Percentiles rank a stretch among this genome's conserved stretches.
Conservation (phyloP, 2,888 invertebrate genomes). For the Mechanitis mazaeus region DNA sequence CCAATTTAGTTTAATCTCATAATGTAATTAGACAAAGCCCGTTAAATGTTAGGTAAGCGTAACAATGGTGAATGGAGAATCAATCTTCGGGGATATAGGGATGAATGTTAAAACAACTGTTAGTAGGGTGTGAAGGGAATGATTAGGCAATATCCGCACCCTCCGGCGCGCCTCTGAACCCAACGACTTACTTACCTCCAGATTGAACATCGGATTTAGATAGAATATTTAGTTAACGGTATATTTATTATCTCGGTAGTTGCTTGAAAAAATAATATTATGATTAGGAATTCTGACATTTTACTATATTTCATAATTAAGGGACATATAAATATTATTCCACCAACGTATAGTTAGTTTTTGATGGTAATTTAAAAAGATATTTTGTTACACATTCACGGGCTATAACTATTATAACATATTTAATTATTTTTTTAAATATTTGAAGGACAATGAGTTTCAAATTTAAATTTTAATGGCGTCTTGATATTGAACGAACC, state of each 20-base stretch:
- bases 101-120: slow-evolving; percentile 75
- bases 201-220: slow-evolving; percentile 65
- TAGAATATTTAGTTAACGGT: slow-evolving; percentile 44
- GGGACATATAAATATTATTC: too few species aligned
- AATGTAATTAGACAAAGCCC: slow-evolving; percentile 33
- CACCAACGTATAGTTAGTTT: too few species aligned
- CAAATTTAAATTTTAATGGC: slow-evolving; percentile 45
- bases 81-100: slow-evolving; percentile 58
- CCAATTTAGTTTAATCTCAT: slow-evolving; percentile 14
- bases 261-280: too few species aligned
- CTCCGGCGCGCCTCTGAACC: slow-evolving; percentile 56
- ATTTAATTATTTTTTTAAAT: too few species aligned
- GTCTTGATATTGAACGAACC: slow-evolving; percentile 39
- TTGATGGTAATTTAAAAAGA: too few species aligned
- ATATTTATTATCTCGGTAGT: slow-evolving; percentile 1
- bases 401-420: too few species aligned
- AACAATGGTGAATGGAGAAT: slow-evolving; percentile 64
- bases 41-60: slow-evolving; percentile 41
- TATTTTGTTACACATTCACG: too few species aligned
- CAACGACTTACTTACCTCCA: slow-evolving; percentile 70
- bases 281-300: too few species aligned
- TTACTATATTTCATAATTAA: too few species aligned
- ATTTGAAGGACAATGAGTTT: slow-evolving; percentile 32
- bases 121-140: slow-evolving; percentile 72
- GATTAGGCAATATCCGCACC: slow-evolving; percentile 75